Percentiles rank a stretch among this genome's conserved stretches.
These are phyloP conservation scores for Vollenhovia emeryi DNA, from an alignment of 1,140 invertebrate genomes.

Conservation along the genomic window DNA sequence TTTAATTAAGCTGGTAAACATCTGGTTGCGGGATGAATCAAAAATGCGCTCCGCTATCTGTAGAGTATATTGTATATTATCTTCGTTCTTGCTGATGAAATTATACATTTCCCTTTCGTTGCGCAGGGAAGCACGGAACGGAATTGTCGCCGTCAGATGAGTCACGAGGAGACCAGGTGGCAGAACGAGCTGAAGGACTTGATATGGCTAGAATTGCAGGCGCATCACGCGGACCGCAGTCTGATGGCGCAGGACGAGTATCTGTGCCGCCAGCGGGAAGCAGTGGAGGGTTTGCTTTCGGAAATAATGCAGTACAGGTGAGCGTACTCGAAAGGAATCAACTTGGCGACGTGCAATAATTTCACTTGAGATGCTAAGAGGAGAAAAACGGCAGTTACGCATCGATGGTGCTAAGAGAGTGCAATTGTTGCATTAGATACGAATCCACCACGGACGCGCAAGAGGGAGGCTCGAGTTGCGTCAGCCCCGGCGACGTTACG, in stretches of 20 bases:
- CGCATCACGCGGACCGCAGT: conserved; percentile 90
- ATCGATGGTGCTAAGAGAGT: neutral
- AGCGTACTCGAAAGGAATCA: neutral
- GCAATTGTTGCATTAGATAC: conserved; percentile 69
- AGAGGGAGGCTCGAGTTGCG: conserved; percentile 41
- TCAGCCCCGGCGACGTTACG: conserved; percentile 59
- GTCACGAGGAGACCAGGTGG: conserved; percentile 93
- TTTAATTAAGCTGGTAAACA: conserved; percentile 78
- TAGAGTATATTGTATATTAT: neutral
- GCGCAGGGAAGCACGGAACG: conserved; percentile 74
- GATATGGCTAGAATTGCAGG: conserved; percentile 96
- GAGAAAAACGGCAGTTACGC: neutral
- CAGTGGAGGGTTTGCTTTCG: conserved; percentile 89
- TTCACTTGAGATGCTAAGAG: neutral
- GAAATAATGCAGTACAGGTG: conserved; percentile 92
- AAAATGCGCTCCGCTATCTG: neutral
- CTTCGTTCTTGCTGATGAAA: neutral
- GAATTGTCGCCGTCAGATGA: conserved; percentile 87
- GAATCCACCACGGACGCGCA: conserved; percentile 60
- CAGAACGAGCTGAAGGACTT: conserved; percentile 95
- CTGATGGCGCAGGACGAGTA: conserved; percentile 91
- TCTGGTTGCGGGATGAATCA: neutral
- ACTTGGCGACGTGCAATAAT: neutral
- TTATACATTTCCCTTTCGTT: conserved; percentile 41
- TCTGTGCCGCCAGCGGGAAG: conserved; percentile 90